Base-by-base conservation (phyloP, 2,113 vertebrate genomes). In the Axis porcinus region DNA sequence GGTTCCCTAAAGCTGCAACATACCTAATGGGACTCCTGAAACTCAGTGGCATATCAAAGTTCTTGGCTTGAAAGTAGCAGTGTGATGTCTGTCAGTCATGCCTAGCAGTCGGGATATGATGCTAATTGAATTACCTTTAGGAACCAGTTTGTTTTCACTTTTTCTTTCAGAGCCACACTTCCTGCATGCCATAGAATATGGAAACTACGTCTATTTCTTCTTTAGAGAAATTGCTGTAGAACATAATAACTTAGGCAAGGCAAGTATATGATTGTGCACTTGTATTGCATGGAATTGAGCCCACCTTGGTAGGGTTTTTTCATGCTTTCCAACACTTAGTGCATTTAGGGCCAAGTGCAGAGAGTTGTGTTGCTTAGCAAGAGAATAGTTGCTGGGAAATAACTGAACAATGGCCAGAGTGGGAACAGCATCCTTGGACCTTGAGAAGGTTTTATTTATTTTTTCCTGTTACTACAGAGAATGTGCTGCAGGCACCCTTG, bases 171-270 rank as follows among this genome's bases (percentile, higher is more conserved):
- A 99, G 96, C 99, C 99, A 67, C 99, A 99, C 98, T 99, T 99
- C 98, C 99, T 99, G 97, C 99, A 99, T 14, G 99, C 99, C 94
- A 99, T 99, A 87, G 99, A 99, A 98, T 99, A 99, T 1, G 99
- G 99, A 98, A 99, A 99, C 98, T 99, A 99, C 16, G 99, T 99
- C 93, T 99, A 99, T 99, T 99, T 99, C 98, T 99, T 99, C 99
- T 99, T 99, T 98, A 99, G 99, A 98, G 99, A 99, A 98, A 99
- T 99, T 84, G 99, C 99, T 10, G 99, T 99, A 33, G 99, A 99
- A 97, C 99, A 99, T 98, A 99, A 99, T 98, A 99, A 99, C 97
- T 99, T 99, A 98, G 99, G 99, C 98, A 99, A 99, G 99, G 99
- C 99, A 98, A 82, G 99, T 99, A 93, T 86, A 89, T 47, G 19